These are phyloP conservation scores for Dugesia japonica DNA, from an alignment of 2,888 invertebrate genomes.

Conservation along the genomic window DNA sequence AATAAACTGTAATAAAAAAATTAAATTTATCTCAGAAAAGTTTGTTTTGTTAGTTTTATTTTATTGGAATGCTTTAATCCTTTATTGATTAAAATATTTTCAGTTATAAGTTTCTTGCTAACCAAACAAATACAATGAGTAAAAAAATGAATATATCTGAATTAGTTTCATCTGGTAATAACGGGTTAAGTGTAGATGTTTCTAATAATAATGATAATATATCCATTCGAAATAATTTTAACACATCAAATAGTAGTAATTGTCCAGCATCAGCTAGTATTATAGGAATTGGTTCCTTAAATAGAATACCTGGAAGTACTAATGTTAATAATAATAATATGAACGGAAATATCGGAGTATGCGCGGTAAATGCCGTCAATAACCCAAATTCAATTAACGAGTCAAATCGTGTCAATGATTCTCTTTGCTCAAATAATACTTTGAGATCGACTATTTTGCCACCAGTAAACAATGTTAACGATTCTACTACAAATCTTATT, in stretches of 20 bases:
- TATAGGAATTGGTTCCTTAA: neutral
- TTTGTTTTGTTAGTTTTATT: too few relatives aligned
- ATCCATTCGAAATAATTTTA: neutral
- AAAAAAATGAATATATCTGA: constrained; percentile 15
- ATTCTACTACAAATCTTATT: constrained; percentile 2
- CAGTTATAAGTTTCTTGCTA: too few relatives aligned
- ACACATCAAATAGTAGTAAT: neutral
- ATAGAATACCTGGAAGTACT: neutral
- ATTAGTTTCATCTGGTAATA: neutral
- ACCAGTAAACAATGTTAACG: neutral
- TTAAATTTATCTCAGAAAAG: too few relatives aligned
- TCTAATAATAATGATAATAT: neutral
- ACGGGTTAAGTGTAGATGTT: neutral
- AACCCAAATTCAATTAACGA: neutral
- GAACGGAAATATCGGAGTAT: neutral
- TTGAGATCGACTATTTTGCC: neutral
- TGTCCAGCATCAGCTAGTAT: neutral
- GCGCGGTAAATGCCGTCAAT: constrained; percentile 1
- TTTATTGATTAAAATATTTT: too few relatives aligned
- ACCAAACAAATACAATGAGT: neutral
- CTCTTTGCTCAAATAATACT: constrained; percentile 1
- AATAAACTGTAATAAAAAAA: neutral
- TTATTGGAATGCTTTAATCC: too few relatives aligned
- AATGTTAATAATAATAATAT: neutral
- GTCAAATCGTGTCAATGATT: neutral